A percentile compares a stretch with the other conserved stretches of the same genome.
Evolutionary conservation across 1,140 invertebrate species (phyloP).

Genomic region (Hirudo medicinalis): DNA sequence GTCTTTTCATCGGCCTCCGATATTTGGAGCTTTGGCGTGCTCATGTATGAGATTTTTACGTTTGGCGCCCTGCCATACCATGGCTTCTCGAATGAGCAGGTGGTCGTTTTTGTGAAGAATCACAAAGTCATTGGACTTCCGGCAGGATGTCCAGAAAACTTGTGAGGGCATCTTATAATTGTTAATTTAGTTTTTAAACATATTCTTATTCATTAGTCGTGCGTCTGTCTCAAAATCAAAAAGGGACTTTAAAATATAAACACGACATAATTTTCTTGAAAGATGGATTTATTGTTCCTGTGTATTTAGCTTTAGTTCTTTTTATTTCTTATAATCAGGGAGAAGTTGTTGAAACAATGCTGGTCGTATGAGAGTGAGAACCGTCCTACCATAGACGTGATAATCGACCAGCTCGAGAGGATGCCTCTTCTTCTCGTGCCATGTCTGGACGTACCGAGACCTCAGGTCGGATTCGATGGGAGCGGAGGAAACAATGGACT

Average conservation of each 20-base stretch:
- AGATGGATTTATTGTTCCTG: neutral
- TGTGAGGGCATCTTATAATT: conserved; percentile 46
- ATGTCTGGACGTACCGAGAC: conserved; percentile 61
- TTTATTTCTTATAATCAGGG: conserved; percentile 40
- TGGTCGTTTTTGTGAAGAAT: conserved; percentile 61
- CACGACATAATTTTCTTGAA: neutral
- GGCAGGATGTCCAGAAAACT: conserved; percentile 54
- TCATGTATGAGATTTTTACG: conserved; percentile 69
- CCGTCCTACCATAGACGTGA: conserved; percentile 58
- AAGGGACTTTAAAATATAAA: conserved; percentile 2
- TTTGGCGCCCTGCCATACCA: conserved; percentile 58
- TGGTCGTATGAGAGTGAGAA: conserved; percentile 57
- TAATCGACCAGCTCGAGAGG: conserved; percentile 63
- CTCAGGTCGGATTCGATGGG: conserved; percentile 54
- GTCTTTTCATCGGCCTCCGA: conserved; percentile 80
- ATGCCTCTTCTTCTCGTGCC: conserved; percentile 62
- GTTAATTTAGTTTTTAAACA: neutral
- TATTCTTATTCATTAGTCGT: too few species aligned
- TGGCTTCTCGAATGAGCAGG: conserved; percentile 67
- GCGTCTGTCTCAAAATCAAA: neutral
- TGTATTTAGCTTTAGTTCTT: neutral
- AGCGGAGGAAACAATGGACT: conserved; percentile 41
- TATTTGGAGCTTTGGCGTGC: conserved; percentile 79
- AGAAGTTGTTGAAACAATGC: conserved; percentile 57
- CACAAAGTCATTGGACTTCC: conserved; percentile 61